phyloP scores from a whole-genome alignment of 2,797 vertebrate species.

The Chiroxiphia lanceolata region DNA sequence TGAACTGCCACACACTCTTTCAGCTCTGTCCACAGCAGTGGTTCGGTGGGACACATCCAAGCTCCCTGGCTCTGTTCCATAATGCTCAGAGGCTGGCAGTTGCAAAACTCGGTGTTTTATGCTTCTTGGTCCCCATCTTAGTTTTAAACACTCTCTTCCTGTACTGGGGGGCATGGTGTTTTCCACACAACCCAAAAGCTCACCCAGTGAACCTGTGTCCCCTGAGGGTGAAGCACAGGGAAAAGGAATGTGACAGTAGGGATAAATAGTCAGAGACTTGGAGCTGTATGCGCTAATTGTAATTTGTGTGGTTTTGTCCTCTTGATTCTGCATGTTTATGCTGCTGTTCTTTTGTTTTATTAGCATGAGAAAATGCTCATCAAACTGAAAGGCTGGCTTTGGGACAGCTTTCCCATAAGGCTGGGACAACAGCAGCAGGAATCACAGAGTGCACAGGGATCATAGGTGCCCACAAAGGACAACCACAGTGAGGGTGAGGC shows the following conservation, averaged over 20 bases:
- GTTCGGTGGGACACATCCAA: neutral
- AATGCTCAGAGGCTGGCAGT: neutral
- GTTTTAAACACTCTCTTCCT: neutral
- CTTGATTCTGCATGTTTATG: neutral
- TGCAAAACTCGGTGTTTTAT: neutral
- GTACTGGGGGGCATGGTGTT: neutral
- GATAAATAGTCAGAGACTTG: neutral
- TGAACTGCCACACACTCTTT: rapidly evolving
- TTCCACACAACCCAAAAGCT: neutral
- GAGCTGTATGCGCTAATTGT: neutral
- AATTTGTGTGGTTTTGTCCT: neutral
- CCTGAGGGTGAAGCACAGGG: neutral
- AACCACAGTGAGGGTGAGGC: neutral
- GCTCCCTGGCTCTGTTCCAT: neutral
- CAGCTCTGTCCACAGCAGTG: neutral
- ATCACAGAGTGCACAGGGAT: neutral
- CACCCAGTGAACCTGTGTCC: neutral
- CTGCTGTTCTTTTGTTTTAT: neutral
- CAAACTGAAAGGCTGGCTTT: neutral
- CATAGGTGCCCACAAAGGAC: neutral
- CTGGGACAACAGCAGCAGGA: neutral
- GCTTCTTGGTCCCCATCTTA: neutral
- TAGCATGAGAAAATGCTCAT: neutral
- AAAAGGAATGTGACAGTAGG: neutral
- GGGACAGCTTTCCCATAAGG: neutral